These are phyloP conservation scores for Rhagophthalmus giganteus DNA, from an alignment of 2,888 invertebrate species.

Conservation along the genomic window DNA sequence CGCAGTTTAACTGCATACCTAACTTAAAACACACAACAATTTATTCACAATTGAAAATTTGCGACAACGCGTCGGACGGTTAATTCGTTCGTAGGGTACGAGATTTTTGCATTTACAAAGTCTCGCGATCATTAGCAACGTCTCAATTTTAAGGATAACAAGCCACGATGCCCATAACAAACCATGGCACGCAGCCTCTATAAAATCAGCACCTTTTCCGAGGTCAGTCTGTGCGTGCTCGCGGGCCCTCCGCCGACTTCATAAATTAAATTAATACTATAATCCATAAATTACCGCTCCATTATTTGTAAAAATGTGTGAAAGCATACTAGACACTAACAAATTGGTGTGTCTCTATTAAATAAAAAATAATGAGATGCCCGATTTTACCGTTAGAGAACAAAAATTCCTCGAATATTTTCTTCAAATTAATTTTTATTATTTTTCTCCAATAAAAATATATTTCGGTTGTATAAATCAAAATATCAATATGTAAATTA, in stretches of 20 bases:
- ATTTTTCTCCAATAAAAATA: too few species aligned
- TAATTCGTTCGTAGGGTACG: too few species aligned
- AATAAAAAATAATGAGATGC: slow-evolving; percentile 9
- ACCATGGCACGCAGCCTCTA: slow-evolving; percentile 35
- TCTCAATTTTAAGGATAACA: slow-evolving; percentile 21
- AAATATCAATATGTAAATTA: too few species aligned
- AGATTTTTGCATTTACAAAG: not conserved
- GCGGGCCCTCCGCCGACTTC: slow-evolving; percentile 35
- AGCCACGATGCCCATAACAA: slow-evolving; percentile 18
- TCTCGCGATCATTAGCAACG: slow-evolving; percentile 10
- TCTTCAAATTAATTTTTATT: not conserved
- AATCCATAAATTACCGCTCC: slow-evolving; percentile 39
- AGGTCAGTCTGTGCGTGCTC: slow-evolving; percentile 43
- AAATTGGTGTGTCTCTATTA: slow-evolving; percentile 23
- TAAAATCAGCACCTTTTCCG: slow-evolving; percentile 47
- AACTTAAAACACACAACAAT: not conserved
- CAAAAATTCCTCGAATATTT: slow-evolving; percentile 10
- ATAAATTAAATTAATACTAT: slow-evolving; percentile 44
- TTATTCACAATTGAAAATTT: not conserved
- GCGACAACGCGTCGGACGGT: not conserved
- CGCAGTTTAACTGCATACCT: not conserved
- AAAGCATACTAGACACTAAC: slow-evolving; percentile 18
- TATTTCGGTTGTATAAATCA: too few species aligned
- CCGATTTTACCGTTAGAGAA: slow-evolving; percentile 1
- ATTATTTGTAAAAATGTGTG: slow-evolving; percentile 22